Evolutionary conservation across 2,113 vertebrate genomes (phyloP).

Genomic region (Oncorhynchus gorbuscha): DNA sequence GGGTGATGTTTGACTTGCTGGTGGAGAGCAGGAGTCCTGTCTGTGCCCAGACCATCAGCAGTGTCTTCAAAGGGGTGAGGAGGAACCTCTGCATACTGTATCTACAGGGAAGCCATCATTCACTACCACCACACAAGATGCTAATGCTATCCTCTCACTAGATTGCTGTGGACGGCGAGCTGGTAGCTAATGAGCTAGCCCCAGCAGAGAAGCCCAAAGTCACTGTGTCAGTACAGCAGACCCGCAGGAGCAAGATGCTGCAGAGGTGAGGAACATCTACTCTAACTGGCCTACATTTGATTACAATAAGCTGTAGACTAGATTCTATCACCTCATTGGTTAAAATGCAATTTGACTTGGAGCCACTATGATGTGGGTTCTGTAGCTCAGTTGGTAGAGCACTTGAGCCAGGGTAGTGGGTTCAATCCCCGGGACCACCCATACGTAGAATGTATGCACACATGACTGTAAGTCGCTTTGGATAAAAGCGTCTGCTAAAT

Average conservation of each 20-base stretch:
- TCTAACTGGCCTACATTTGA: too few relatives aligned
- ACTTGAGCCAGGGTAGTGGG: too few relatives aligned
- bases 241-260: conserved; percentile 81
- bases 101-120: not conserved
- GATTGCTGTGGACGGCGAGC: conserved; percentile 84
- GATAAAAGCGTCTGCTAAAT: too few relatives aligned
- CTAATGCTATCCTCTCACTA: conserved; percentile 44
- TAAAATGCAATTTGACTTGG: not conserved
- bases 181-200: conserved; percentile 84
- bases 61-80: conserved; percentile 90
- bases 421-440: too few relatives aligned
- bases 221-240: conserved; percentile 82
- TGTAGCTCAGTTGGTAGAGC: too few relatives aligned
- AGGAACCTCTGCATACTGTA: not conserved
- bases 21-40: conserved; percentile 74
- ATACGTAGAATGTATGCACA: too few relatives aligned
- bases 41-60: conserved; percentile 78
- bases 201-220: conserved; percentile 76
- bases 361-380: not conserved
- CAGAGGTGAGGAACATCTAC: conserved; percentile 70
- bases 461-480: too few relatives aligned
- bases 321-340: too few relatives aligned
- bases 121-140: not conserved
- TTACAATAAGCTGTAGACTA: too few relatives aligned
- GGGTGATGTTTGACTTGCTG: conserved; percentile 84